phyloP scores from a whole-genome alignment of 2,888 invertebrate species.

The Tipula helvola region DNA sequence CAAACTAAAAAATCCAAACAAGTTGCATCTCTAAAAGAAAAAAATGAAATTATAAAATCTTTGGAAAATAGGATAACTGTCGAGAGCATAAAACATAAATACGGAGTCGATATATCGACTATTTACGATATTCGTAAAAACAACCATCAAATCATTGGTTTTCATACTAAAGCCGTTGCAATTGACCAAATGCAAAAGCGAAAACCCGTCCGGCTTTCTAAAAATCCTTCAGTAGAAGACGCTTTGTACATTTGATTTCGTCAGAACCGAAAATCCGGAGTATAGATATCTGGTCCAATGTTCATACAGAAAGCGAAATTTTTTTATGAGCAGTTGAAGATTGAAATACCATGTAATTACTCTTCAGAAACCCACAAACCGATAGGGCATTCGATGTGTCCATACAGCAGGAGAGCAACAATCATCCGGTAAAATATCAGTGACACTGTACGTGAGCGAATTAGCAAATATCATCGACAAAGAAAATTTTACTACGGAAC shows the following conservation, averaged over 20 bases:
- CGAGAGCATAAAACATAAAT: background rate
- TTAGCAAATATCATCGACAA: background rate
- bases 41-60: background rate
- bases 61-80: background rate
- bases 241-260: background rate
- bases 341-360: background rate
- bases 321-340: background rate
- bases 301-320: background rate
- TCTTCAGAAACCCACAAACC: constrained; percentile 6
- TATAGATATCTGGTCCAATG: background rate
- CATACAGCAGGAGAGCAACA: background rate
- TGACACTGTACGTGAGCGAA: background rate
- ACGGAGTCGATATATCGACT: background rate
- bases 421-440: background rate
- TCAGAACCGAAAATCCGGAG: background rate
- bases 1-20: no score
- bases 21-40: no score
- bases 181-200: background rate
- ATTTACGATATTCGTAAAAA: background rate
- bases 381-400: background rate
- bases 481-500: background rate
- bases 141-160: background rate
- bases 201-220: background rate
- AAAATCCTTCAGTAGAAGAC: background rate
- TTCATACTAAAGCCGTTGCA: background rate